phyloP scores from a whole-genome alignment of 2,888 invertebrate species.

The Dromius quadrimaculatus region DNA sequence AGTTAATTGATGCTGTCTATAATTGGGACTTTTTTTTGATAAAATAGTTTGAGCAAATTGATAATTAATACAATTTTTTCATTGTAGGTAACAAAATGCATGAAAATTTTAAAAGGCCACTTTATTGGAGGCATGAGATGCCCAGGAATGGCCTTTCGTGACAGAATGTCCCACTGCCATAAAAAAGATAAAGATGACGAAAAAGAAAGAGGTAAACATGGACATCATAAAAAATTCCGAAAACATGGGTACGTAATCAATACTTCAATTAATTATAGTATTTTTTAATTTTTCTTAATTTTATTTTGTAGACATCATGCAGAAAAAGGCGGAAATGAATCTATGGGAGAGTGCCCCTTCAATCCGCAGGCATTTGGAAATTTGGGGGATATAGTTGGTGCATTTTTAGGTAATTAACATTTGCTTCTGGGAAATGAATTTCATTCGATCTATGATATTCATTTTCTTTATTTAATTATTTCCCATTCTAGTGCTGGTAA shows the following conservation, averaged over 20 bases:
- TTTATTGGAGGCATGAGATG: constrained; percentile 27
- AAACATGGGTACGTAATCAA: constrained; percentile 30
- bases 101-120: constrained; percentile 38
- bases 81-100: constrained; percentile 38
- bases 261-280: background rate
- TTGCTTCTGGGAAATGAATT: background rate
- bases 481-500: background rate
- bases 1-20: no score
- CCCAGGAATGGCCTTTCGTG: constrained; percentile 28
- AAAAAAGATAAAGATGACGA: constrained; percentile 3
- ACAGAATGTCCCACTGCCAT: constrained; percentile 27
- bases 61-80: no score
- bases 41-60: no score
- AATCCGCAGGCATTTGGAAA: background rate
- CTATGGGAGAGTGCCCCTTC: constrained; percentile 32
- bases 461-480: constrained; percentile 21
- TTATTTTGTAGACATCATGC: constrained; percentile 10
- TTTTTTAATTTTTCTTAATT: background rate
- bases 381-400: constrained; percentile 26
- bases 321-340: constrained; percentile 8
- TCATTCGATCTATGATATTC: no score
- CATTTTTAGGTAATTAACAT: constrained; percentile 44
- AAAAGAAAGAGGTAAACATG: constrained; percentile 30
- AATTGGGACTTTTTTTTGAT: no score
- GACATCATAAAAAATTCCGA: constrained; percentile 38